Evolutionary conservation across 2,888 invertebrate species (phyloP), one percentile per base, ranked within the genome.

Genomic region (Mythimna ferrago): DNA sequence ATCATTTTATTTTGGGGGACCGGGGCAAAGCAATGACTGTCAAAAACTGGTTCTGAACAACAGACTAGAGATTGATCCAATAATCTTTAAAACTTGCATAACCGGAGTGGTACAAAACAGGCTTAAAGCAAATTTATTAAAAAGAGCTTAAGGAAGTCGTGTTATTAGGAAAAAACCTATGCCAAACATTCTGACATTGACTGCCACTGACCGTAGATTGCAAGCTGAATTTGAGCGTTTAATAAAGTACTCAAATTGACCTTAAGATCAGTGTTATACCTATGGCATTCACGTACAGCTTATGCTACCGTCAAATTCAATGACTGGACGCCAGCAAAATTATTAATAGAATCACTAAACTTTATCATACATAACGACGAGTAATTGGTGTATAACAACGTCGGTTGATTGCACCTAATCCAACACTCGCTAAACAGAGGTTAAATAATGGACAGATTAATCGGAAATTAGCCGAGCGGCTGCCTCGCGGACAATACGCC

Each of bases 371-470:
- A 71, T 70, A 80, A 71, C 70, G 72, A 76, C 82, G 78, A 82
- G 65, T 73, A 76, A 80, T 78, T 82, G 61, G 41, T 67, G 69
- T n/a, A n/a, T 54, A 70, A 68, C 78, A 75, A 76, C 73, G 65
- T 64, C 77, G 82, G 83, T 66, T 78, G 83, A 83, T 84, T 83
- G 80, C 83, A 76, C 77, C 83, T 81, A 84, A 87, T 86, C 71
- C 76, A 67, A 73, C 61, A 76, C 79, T 77, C 76, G 74, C 66
- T 80, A 83, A 81, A 74, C 78, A 82, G 73, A 80, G 83, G 86
- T 81, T 84, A 83, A 81, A 87, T 87, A 88, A 87, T 86, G 80
- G 80, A 84, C 87, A 82, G 86, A 87, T 88, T 87, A 85, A 88
- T 88, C 80, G 82, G 83, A 84, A 87, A 88, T 88, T 88, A 85